Evolutionary conservation across 2,888 invertebrate genomes (phyloP).

Genomic region (Unio pictorum): DNA sequence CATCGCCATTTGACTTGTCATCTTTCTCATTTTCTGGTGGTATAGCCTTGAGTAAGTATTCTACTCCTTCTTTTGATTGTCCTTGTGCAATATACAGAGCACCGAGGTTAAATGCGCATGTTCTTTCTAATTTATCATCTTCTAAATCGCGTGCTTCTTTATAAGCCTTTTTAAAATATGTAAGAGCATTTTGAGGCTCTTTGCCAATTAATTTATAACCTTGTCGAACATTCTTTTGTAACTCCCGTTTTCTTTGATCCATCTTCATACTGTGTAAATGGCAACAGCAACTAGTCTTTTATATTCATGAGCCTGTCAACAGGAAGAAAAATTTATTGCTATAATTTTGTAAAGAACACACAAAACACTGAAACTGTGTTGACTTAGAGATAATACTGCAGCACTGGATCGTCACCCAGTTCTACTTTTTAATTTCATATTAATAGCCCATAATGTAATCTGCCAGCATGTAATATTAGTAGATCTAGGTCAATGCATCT

Average conservation of each 20-base stretch:
- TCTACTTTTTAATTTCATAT: no score
- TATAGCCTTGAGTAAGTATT: constrained; percentile 45
- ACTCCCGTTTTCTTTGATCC: constrained; percentile 1
- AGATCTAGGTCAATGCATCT: no score
- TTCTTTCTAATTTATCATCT: constrained; percentile 46
- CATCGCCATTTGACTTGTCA: constrained; percentile 57
- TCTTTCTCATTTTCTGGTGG: constrained; percentile 46
- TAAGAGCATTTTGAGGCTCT: constrained; percentile 27
- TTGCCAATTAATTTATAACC: constrained; percentile 6
- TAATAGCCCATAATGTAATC: no score
- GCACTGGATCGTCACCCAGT: no score
- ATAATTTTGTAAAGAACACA: no score
- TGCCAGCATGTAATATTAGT: no score
- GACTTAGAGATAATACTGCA: no score
- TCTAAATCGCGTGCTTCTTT: constrained; percentile 36
- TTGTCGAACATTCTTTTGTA: background rate
- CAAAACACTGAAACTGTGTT: no score
- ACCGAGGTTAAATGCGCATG: constrained; percentile 65
- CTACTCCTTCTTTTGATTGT: constrained; percentile 47
- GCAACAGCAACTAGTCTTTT: no score
- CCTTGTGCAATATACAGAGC: constrained; percentile 54
- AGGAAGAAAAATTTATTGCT: no score
- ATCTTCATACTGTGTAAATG: background rate
- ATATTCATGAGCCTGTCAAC: no score
- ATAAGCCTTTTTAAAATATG: constrained; percentile 39